Evolutionary conservation across 1,140 invertebrate genomes (phyloP).

Genomic region (Olivierus martensii): DNA sequence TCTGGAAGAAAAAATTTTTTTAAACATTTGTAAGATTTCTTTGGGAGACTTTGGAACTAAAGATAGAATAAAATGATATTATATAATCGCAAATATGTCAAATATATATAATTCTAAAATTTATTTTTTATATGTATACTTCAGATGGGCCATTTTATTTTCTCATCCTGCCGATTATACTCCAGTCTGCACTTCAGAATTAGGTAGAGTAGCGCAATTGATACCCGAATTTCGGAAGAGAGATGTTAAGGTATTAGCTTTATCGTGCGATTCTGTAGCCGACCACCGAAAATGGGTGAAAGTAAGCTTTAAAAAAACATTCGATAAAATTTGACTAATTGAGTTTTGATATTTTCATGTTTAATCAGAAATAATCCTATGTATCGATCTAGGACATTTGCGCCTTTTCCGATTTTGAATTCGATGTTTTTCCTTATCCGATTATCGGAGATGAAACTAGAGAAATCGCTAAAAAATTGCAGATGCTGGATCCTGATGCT

Average conservation of each 20-base stretch:
- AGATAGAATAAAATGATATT: too few relatives aligned
- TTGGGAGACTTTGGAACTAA: too few relatives aligned
- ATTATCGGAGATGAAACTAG: constrained; percentile 72
- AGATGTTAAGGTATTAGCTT: constrained; percentile 74
- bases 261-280: constrained; percentile 73
- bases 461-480: constrained; percentile 57
- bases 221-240: constrained; percentile 60
- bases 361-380: too few relatives aligned
- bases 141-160: constrained; percentile 75
- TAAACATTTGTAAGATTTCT: too few relatives aligned
- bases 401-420: constrained; percentile 50
- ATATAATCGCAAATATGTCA: too few relatives aligned
- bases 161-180: constrained; percentile 88
- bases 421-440: constrained; percentile 56
- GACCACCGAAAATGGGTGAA: constrained; percentile 71
- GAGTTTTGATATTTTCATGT: too few relatives aligned
- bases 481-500: constrained; percentile 81
- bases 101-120: too few relatives aligned
- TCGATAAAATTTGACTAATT: too few relatives aligned
- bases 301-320: constrained; percentile 29
- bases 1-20: too few relatives aligned
- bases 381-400: constrained; percentile 46
- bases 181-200: constrained; percentile 84
- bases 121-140: constrained; percentile 22
- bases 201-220: constrained; percentile 60